Evolutionary conservation across 2,888 invertebrate species (phyloP).

Genomic region (Eilema griseolum): DNA sequence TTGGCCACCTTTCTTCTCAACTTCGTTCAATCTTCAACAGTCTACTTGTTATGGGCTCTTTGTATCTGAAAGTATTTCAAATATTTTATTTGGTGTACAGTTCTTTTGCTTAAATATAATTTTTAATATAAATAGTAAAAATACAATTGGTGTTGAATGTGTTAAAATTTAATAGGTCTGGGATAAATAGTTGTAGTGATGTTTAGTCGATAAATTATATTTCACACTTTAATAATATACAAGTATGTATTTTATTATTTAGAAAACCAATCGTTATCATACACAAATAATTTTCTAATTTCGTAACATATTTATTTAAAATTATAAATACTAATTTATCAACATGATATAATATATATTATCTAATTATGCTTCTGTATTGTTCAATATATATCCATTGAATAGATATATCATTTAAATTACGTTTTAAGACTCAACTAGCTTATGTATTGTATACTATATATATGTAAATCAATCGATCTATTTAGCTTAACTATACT

Average conservation of each 20-base stretch:
- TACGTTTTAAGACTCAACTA: not conserved
- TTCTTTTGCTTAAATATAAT: not conserved
- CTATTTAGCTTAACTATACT: not conserved
- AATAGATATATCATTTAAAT: not conserved
- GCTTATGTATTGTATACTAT: not conserved
- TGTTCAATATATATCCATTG: not conserved
- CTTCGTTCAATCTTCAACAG: too few species aligned
- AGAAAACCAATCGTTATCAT: not conserved
- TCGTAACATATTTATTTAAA: not conserved
- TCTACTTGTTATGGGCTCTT: too few species aligned
- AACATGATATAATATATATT: not conserved
- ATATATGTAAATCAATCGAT: not conserved
- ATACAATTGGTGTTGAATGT: slow-evolving; percentile 22
- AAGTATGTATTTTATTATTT: not conserved
- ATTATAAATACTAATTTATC: not conserved
- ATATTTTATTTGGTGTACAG: not conserved
- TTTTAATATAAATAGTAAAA: not conserved
- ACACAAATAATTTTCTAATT: not conserved
- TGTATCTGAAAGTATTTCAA: not conserved
- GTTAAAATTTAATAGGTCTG: slow-evolving; percentile 32
- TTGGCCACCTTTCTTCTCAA: too few species aligned
- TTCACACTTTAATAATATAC: not conserved
- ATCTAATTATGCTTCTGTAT: not conserved
- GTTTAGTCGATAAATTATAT: slow-evolving; percentile 19
- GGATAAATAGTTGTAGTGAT: slow-evolving; percentile 36